Conservation (phyloP, 2,888 invertebrate species). For the Caenorhabditis sp. region DNA sequence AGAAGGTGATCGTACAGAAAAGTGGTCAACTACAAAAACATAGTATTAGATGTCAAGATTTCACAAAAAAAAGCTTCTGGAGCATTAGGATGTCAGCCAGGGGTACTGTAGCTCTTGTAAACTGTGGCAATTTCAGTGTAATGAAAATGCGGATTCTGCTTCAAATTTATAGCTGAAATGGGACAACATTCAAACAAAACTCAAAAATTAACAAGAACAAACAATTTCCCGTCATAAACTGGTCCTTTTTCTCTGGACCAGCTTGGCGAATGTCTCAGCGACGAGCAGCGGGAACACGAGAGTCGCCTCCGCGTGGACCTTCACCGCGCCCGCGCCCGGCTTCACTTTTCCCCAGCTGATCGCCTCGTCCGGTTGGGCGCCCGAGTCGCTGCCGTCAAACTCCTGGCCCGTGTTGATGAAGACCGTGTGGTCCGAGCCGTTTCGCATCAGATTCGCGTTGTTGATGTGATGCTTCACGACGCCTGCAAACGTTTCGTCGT, state of each 20-base stretch:
- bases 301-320: constrained; percentile 85
- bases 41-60: too few relatives aligned
- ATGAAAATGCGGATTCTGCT: too few relatives aligned
- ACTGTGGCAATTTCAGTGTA: too few relatives aligned
- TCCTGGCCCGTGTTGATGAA: constrained; percentile 92
- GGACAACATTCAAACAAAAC: too few relatives aligned
- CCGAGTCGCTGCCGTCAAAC: constrained; percentile 94
- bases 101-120: too few relatives aligned
- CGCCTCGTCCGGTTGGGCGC: constrained; percentile 97
- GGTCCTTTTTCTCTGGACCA: constrained; percentile 10
- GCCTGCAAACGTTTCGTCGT: too few relatives aligned
- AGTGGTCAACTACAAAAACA: too few relatives aligned
- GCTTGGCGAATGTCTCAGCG: constrained; percentile 91
- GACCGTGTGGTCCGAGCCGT: constrained; percentile 95
- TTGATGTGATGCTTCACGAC: constrained; percentile 98
- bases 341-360: constrained; percentile 93
- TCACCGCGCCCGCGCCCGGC: constrained; percentile 59
- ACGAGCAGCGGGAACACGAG: constrained; percentile 94
- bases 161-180: too few relatives aligned
- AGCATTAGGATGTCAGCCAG: too few relatives aligned
- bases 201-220: constrained; percentile 8
- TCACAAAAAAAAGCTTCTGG: too few relatives aligned
- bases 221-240: not conserved
- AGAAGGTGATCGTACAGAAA: too few relatives aligned
- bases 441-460: constrained; percentile 99